Percentiles rank a stretch among this genome's conserved stretches.
Conservation (phyloP, 2,113 vertebrate genomes). For the Polyodon spathula region DNA sequence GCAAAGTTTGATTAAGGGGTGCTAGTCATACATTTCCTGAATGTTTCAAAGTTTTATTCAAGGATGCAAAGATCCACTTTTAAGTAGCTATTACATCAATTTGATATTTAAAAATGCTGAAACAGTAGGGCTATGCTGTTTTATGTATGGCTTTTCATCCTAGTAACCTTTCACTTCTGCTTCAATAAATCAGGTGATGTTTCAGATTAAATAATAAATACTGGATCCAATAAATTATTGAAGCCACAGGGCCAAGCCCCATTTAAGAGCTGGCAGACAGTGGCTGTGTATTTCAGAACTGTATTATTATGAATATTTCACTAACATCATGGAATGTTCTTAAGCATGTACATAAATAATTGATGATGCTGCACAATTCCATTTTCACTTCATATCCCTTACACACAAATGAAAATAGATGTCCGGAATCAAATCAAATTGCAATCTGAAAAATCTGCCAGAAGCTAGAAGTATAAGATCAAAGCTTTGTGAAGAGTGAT, state of each 20-base stretch:
- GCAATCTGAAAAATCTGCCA: not conserved
- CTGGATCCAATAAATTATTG: constrained; percentile 1
- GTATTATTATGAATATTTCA: not conserved
- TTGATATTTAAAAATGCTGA: not conserved
- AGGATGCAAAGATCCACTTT: too few species aligned
- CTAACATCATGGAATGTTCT: constrained; percentile 2
- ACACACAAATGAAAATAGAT: not conserved
- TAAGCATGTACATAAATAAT: constrained; percentile 6
- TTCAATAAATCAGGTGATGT: constrained; percentile 9
- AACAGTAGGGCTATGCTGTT: not conserved
- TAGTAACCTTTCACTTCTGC: not conserved
- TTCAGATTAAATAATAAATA: constrained; percentile 12
- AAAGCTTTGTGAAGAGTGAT: too few species aligned
- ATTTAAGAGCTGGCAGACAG: constrained; percentile 1
- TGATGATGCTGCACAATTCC: not conserved
- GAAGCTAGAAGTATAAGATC: too few species aligned
- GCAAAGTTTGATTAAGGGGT: too few species aligned
- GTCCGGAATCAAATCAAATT: not conserved
- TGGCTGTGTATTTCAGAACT: not conserved
- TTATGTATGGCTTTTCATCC: not conserved
- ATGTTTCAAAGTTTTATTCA: too few species aligned
- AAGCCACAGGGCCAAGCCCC: constrained; percentile 1
- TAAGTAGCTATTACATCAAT: too few species aligned
- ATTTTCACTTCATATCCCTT: not conserved
- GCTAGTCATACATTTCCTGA: too few species aligned